A percentile compares a stretch with the other conserved stretches of the same genome.
Evolutionary conservation across 1,140 invertebrate species (phyloP).

Genomic region (Bradynema listronoti): DNA sequence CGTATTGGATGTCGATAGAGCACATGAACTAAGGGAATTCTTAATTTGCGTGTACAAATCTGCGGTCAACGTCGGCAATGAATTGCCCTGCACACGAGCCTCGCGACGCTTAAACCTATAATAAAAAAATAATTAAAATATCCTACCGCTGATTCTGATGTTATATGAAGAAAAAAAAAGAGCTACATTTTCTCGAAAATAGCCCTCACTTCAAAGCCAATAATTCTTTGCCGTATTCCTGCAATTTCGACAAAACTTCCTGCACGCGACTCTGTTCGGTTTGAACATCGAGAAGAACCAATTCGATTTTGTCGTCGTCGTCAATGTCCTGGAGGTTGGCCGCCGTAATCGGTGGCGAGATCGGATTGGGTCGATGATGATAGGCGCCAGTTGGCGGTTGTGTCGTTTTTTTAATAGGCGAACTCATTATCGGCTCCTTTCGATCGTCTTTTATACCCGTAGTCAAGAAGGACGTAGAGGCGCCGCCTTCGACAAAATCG

Average conservation of each 20-base stretch:
- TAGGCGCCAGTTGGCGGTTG: no score
- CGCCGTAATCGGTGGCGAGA: conserved; percentile 11
- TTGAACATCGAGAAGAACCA: conserved; percentile 37
- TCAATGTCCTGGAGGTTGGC: conserved; percentile 24
- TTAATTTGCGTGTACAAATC: conserved; percentile 32
- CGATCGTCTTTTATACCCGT: background rate
- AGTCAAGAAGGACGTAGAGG: conserved; percentile 7
- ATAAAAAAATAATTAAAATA: conserved; percentile 13
- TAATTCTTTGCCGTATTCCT: conserved; percentile 34
- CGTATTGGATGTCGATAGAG: no score
- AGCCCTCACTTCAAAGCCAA: conserved; percentile 29
- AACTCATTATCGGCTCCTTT: conserved; percentile 2
- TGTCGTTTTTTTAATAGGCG: conserved; percentile 4
- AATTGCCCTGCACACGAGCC: conserved; percentile 13
- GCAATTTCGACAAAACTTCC: conserved; percentile 28
- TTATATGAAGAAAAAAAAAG: background rate
- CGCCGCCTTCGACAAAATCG: background rate
- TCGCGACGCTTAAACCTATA: conserved; percentile 36
- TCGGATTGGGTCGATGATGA: no score
- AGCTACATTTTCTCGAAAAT: conserved; percentile 7
- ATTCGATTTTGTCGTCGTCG: conserved; percentile 46
- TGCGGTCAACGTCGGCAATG: conserved; percentile 25
- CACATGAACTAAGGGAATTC: conserved; percentile 10
- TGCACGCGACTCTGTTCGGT: conserved; percentile 33
- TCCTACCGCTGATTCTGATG: conserved; percentile 12